Percentiles rank a stretch among this genome's conserved stretches.
phyloP scores from a whole-genome alignment of 2,797 vertebrate genomes.

The Harpagifer antarcticus region DNA sequence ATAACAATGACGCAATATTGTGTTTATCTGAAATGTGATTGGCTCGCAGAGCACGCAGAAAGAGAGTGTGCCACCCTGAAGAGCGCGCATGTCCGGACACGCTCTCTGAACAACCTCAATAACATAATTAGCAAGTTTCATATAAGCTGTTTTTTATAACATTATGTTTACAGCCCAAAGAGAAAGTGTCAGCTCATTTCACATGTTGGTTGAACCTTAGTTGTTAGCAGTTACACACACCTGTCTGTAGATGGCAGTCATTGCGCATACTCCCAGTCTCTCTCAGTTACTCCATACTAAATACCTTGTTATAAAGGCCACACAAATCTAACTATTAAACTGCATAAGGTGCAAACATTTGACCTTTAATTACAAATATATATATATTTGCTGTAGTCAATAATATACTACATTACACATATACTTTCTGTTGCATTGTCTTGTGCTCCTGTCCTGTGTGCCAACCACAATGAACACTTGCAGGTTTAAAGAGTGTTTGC shows the following conservation, averaged over 20 bases:
- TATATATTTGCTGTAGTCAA: background rate
- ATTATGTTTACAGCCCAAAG: background rate
- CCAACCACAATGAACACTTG: background rate
- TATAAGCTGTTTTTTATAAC: background rate
- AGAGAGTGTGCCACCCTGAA: background rate
- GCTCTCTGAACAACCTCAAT: background rate
- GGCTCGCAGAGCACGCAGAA: constrained; percentile 44
- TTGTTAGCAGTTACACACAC: constrained; percentile 36
- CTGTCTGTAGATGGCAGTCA: constrained; percentile 73
- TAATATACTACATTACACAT: background rate
- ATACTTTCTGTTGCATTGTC: background rate
- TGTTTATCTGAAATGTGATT: constrained; percentile 76
- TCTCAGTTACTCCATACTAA: background rate
- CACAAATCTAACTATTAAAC: background rate
- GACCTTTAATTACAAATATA: background rate
- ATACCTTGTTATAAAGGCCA: background rate
- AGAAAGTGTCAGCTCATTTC: background rate
- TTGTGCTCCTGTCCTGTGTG: background rate
- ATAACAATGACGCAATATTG: constrained; percentile 80
- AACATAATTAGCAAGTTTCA: background rate
- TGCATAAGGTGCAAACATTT: background rate
- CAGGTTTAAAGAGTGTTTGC: constrained; percentile 11
- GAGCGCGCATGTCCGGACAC: background rate
- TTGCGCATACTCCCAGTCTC: constrained; percentile 9
- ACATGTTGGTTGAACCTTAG: background rate